Evolutionary conservation across 1,140 invertebrate species (phyloP), one percentile per base, ranked within the genome.

Genomic region (Brachionus asplanchnoidis): DNA sequence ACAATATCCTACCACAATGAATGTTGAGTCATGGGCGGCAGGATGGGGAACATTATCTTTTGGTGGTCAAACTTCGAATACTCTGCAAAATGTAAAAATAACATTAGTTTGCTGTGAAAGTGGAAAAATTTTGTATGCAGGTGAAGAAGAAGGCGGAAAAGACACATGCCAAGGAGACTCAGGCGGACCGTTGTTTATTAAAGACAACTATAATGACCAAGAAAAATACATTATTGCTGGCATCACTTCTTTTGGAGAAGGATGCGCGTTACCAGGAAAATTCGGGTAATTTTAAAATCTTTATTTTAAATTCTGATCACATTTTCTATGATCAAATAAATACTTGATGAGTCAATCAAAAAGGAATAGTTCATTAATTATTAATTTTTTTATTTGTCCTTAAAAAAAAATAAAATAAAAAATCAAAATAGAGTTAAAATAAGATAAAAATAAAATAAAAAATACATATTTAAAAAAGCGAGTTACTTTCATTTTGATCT

Each of bases 161-260:
- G 56, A 66, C 65, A 66, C 56, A n/a, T 83, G 79, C 23, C 79
- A 83, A 53, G 77, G 77, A 11, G 77, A 80, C 46, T 53, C 77
- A 5, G 77, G 77, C 0, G 77, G 42, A 9, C 77, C 77, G 5
- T 40, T 80, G 26, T 82, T 65, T 82, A 36, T 82, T 7, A 42
- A 68, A 20, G 53, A 60, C 9, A 42, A 14, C n/a, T 23, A 56
- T 32, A 42, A 82, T 65, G 79, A 23, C 5, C 9, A 44, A 32
- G 50, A 82, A 44, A 60, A 82, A 20, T 82, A 42, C 53, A 44
- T 82, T 28, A 5, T 82, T n/a, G 53, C 26, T 23, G 79, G 79
- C 1, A 23, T 82, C 32, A 65, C 53, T 20, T 82, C 79, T 11
- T 82, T 65, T 82, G 79, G 79, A 23, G 2, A 17, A 17, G 79